Evolutionary conservation across 2,113 vertebrate genomes (phyloP).

Genomic region (Asarcornis scutulata): DNA sequence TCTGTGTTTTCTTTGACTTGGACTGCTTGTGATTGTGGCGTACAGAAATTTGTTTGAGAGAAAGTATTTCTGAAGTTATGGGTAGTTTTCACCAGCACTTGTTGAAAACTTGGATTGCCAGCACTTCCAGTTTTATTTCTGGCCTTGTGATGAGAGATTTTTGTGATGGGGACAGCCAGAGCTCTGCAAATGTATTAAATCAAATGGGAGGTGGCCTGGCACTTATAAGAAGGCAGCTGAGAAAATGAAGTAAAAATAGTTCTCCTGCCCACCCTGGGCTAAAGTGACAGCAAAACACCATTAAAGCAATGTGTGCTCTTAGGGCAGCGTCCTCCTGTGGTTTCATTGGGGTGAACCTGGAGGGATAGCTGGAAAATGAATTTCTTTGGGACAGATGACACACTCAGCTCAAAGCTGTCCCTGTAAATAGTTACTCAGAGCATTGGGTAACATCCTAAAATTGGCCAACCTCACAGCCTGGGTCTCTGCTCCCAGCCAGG

Average conservation of each 20-base stretch:
- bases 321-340: background rate
- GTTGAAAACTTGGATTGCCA: background rate
- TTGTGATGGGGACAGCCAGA: background rate
- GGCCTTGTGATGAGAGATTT: background rate
- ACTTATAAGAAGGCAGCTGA: background rate
- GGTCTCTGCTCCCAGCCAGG: background rate
- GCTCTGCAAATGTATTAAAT: background rate
- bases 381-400: background rate
- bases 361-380: background rate
- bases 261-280: background rate
- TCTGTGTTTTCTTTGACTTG: background rate
- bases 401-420: background rate
- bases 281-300: background rate
- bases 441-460: background rate
- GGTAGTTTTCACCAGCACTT: background rate
- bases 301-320: background rate
- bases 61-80: background rate
- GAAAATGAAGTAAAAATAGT: background rate
- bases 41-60: background rate
- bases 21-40: background rate
- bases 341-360: background rate
- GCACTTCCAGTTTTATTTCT: background rate
- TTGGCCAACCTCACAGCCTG: too few relatives aligned
- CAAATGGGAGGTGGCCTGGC: background rate
- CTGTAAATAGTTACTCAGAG: background rate